These are phyloP conservation scores for Mesocentrotus franciscanus DNA, from an alignment of 53 echinoderm and acorn worm species.

Conservation along the genomic window DNA sequence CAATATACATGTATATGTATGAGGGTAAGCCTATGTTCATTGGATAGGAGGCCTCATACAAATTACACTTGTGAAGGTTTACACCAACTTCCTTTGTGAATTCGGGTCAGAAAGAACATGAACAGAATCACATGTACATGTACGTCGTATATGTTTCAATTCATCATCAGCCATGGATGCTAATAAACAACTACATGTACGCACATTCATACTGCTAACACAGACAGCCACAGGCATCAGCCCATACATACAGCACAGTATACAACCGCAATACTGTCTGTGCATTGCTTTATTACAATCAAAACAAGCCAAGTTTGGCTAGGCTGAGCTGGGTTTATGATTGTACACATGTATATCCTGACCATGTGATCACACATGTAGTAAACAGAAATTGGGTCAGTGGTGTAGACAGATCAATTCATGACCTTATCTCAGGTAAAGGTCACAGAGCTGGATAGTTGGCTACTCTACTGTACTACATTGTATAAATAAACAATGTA, in stretches of 20 bases:
- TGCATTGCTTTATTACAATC: not conserved
- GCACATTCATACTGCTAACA: not conserved
- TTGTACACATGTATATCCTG: not conserved
- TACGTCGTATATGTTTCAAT: not conserved
- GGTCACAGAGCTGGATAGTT: not conserved
- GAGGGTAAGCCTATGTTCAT: no score
- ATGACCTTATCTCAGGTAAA: conserved; percentile 25
- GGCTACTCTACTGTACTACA: not conserved
- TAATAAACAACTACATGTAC: not conserved
- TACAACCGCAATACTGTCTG: not conserved
- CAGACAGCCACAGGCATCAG: not conserved
- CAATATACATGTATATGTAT: not conserved
- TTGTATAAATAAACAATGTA: not conserved
- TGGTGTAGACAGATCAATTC: not conserved
- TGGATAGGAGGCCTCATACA: no score
- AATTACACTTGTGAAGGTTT: no score
- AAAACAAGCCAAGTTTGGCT: not conserved
- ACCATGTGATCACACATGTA: no score
- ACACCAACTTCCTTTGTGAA: not conserved
- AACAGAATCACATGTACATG: not conserved
- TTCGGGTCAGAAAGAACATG: not conserved
- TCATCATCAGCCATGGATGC: not conserved
- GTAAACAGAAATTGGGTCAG: conserved; percentile 10
- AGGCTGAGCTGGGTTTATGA: not conserved
- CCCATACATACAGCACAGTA: not conserved